Evolutionary conservation across 2,888 invertebrate genomes (phyloP), one percentile per base, ranked within the genome.

Genomic region (Timema podura): DNA sequence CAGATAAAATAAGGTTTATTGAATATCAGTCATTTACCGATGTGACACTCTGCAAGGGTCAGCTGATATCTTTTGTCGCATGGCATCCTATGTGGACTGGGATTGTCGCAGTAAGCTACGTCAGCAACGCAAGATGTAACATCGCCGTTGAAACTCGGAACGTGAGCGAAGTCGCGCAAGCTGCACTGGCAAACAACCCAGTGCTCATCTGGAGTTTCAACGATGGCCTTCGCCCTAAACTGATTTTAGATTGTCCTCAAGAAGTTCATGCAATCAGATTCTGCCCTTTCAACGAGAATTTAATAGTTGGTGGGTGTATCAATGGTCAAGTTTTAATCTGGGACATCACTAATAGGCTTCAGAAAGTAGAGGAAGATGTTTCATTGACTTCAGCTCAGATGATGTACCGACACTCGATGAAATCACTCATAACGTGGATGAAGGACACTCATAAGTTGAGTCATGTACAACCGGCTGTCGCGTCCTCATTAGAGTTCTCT

Each of bases 291-390:
- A 30, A 61, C 30, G 61, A 44, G 44, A 61, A 61, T 30, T 44
- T 61, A 44, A 10, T 61, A 45, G 45, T 61, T 61, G 61, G 61
- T 44, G 61, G 61, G 30, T 61, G 61, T 13, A 13, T 44, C 30
- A 61, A 61, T 61, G 61, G 61, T 9, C 61, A 61, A 61, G 45
- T 61, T 61, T 61, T 61, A n/a, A 61, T 61, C 6, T 61, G 61
- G 61, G 61, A 61, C 44, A 61, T 61, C 10, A 61, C 61, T n/a
- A 61, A 30, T 30, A 30, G 61, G 9, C 44, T 61, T 13, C 11
- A 61, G 45, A 16, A 61, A 44, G 61, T 13, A 44, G 61, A 61
- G 13, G 45, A 61, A 30, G 30, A 6, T 15, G 7, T n/a, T 8
- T 45, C 61, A 61, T 13, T 10, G 13, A 61, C 30, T 30, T 44